Base-by-base conservation (phyloP, 1,140 invertebrate genomes). In the Drosophila kanapiae region DNA sequence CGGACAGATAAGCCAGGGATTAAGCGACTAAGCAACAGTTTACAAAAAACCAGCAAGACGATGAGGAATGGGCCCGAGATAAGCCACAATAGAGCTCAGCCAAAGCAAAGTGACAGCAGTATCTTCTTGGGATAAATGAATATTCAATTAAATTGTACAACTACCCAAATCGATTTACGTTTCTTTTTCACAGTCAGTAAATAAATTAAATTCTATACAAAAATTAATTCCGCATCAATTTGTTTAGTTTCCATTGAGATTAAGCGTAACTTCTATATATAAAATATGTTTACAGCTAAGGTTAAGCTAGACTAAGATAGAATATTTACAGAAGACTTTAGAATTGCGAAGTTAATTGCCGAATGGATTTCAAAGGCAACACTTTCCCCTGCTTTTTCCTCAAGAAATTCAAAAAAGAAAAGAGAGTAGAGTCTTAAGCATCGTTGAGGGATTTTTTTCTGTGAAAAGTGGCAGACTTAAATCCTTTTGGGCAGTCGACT, bases 1-100 rank as follows among this genome's bases (percentile, higher is more conserved):
- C 16, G 61, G 69, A 0, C 37, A 59, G 69, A 72, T 72, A 72
- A 72, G 69, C 53, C 43, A 10, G 29, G 54, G 65, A 72, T 72
- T 72, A 72, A 72, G 69, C 69, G 69, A 72, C 67, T 72, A 72
- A 72, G 69, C 69, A 72, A 72, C 69, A 72, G 69, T 72, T 72
- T 60, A 72, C 54, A 54, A 68, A 47, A 72, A 57, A 40, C 33
- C 45, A 14, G 60, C 6, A 70, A 70, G 37, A 71, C 33, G 68
- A 47, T 11, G 35, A 70, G 42, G 51, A 71, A 51, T 33, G 29
- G 29, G 29, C 23, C 38, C 5, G 38, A 37, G 38, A 38, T 42
- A 40, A 38, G 38, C 61, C 6, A 53, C 38, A 70, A 54, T 35
- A 38, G 37, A 68, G 37, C 37, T 35, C 27, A n/a, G 18, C 4